phyloP scores from a whole-genome alignment of 2,888 invertebrate species.

The Dione vanillae region DNA sequence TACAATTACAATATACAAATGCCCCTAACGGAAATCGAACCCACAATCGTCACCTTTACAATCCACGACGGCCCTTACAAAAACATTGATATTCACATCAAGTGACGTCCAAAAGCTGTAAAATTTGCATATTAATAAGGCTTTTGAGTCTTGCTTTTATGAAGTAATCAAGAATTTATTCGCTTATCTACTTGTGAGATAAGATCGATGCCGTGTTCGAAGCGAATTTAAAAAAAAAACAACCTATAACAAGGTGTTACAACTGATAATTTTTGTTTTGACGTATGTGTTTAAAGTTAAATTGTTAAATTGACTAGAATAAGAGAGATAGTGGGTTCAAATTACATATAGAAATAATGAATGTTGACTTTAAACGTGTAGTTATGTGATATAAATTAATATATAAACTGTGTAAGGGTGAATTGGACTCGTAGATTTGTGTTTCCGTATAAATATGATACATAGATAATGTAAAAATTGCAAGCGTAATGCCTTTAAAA shows the following conservation, averaged over 20 bases:
- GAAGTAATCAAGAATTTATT: constrained; percentile 13
- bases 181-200: constrained; percentile 8
- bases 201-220: not conserved
- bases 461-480: too few species aligned
- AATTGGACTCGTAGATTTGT: too few species aligned
- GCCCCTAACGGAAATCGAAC: too few species aligned
- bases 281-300: not conserved
- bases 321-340: not conserved
- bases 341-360: not conserved
- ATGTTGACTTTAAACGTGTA: not conserved
- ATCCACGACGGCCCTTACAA: not conserved
- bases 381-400: too few species aligned
- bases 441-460: too few species aligned
- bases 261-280: not conserved
- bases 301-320: not conserved
- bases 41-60: too few species aligned
- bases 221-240: not conserved
- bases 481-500: too few species aligned
- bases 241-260: not conserved
- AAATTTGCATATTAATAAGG: constrained; percentile 25
- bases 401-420: too few species aligned
- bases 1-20: too few species aligned
- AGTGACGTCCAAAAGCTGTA: constrained; percentile 6
- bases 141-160: constrained; percentile 5
- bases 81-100: not conserved